Evolutionary conservation across 2,797 vertebrate genomes (phyloP).

Genomic region (Propithecus perrieri): DNA sequence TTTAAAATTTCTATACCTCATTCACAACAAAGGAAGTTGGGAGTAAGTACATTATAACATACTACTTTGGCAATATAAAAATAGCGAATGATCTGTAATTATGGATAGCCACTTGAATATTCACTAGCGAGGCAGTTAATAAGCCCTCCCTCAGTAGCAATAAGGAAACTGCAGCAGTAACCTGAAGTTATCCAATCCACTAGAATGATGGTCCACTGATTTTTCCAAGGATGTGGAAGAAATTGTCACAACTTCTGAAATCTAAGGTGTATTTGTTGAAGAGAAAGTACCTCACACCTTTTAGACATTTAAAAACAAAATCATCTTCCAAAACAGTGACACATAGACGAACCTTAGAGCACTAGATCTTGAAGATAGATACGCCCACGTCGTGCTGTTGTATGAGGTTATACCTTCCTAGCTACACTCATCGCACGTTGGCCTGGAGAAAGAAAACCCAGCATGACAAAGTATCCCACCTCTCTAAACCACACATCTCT

Average conservation of each 20-base stretch:
- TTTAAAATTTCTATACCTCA: neutral
- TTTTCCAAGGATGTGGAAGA: neutral
- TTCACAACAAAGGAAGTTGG: neutral
- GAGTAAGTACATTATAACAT: neutral
- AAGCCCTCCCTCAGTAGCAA: neutral
- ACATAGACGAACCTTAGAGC: constrained; percentile 45
- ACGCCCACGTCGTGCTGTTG: constrained; percentile 46
- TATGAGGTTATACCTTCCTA: constrained; percentile 74
- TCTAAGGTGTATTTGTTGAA: constrained; percentile 37
- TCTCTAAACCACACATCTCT: constrained; percentile 71
- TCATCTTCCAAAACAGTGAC: neutral
- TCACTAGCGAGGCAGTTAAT: constrained; percentile 28
- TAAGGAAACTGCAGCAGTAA: neutral
- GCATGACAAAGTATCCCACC: constrained; percentile 67
- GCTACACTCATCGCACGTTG: constrained; percentile 74
- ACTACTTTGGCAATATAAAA: neutral
- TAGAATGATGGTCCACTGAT: neutral
- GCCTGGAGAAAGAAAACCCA: constrained; percentile 70
- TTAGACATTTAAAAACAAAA: constrained; percentile 36
- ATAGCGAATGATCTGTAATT: neutral
- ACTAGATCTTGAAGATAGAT: constrained; percentile 73
- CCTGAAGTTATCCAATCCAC: neutral
- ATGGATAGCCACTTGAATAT: neutral
- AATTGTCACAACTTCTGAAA: constrained; percentile 20
- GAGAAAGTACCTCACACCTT: neutral